Conservation (phyloP, 2,888 invertebrate species). For the Baccha elongata region DNA sequence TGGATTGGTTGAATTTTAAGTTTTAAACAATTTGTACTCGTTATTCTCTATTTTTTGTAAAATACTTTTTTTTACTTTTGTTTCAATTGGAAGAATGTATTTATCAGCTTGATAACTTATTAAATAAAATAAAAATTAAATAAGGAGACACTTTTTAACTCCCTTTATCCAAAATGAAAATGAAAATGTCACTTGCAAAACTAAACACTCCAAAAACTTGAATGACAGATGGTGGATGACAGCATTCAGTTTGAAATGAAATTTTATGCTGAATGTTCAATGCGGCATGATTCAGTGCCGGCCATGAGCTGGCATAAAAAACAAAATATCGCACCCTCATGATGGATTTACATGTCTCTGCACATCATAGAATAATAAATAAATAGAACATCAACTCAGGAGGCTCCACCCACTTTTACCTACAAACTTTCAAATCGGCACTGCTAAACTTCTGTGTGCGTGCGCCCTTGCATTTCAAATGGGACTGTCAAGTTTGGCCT, state of each 20-base stretch:
- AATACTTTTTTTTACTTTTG: slow-evolving; percentile 15
- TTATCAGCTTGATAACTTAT: slow-evolving; percentile 38
- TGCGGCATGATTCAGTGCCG: neutral
- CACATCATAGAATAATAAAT: too few relatives aligned
- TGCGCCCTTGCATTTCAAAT: too few relatives aligned
- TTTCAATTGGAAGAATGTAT: slow-evolving; percentile 35
- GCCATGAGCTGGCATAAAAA: too few relatives aligned
- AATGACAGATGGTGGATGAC: slow-evolving; percentile 52
- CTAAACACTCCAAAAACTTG: slow-evolving; percentile 56
- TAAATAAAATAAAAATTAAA: slow-evolving; percentile 72
- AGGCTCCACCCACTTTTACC: too few relatives aligned
- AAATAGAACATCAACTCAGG: too few relatives aligned
- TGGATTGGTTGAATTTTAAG: slow-evolving; percentile 40
- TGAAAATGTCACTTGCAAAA: slow-evolving; percentile 62
- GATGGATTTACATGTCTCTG: too few relatives aligned
- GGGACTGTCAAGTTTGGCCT: too few relatives aligned
- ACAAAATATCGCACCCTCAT: too few relatives aligned
- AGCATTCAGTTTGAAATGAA: neutral
- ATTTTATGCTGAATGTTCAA: neutral
- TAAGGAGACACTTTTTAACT: slow-evolving; percentile 53
- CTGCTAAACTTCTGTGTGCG: too few relatives aligned
- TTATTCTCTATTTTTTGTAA: slow-evolving; percentile 22
- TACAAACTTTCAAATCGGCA: too few relatives aligned
- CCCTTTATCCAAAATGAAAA: slow-evolving; percentile 66
- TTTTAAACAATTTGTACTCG: slow-evolving; percentile 58